Base-by-base conservation (phyloP, 2,113 vertebrate genomes). In the Myotis yumanensis region DNA sequence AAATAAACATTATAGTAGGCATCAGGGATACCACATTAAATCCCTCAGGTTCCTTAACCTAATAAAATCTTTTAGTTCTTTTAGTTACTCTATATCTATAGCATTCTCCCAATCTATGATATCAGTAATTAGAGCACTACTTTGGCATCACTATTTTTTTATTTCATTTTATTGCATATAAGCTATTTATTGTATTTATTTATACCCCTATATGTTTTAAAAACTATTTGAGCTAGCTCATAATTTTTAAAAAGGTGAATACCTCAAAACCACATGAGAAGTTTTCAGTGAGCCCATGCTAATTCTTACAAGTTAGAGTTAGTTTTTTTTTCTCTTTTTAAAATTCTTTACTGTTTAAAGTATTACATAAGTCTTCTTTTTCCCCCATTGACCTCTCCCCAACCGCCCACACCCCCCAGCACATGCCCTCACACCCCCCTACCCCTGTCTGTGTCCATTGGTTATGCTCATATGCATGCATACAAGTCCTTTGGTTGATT, bases 111-210 rank as follows among this genome's bases (percentile, higher is more conserved):
- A 83, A 11, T 32, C 35, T 28, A 69, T 48, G 25, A 93, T 3
- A 43, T 91, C 52, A 89, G n/a, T 82, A 94, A 92, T 86, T 71
- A 85, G 7, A 76, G 32, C 51, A 93, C 15, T 91, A 81, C 10
- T 71, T 89, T 32, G 12, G 3, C 18, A 28, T 84, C 93, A 72
- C n/a, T 86, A 2, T 94, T 89, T 71, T 3, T 57, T 48, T 76
- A 76, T 52, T 93, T 91, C 52, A 64, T 76, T 86, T 68, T 72
- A 77, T 84, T 92, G 28, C 9, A 64, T 80, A 40, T 89, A 81
- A 52, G 28, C 59, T 93, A 22, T 76, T 75, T 89, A 40, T 77
- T 81, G 52, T 52, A 81, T 76, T 76, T 77, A 76, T 73, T 90
- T 88, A 82, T 86, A 71, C 7, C 18, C 25, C 12, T 10, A 91